Evolutionary conservation across 1,140 invertebrate genomes (phyloP), one percentile per base, ranked within the genome.

Genomic region (Leptinotarsa undecemlineata): DNA sequence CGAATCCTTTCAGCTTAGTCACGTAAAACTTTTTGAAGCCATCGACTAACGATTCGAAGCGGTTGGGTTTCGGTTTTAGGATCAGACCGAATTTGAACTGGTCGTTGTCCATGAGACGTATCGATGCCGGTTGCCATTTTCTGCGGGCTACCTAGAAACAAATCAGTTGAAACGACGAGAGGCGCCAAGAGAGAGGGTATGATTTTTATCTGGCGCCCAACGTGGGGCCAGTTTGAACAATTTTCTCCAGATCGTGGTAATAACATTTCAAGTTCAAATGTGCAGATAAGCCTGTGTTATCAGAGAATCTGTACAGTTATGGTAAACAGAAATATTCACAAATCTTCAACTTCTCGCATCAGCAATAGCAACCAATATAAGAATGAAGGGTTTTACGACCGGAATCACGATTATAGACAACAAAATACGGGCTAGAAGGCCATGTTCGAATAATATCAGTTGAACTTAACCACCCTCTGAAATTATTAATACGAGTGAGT

Each of bases 101-200:
- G 78, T 97, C 93, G 83, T 99, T 99, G 85, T 99, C 98, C 92
- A 99, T 95, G 15, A 99, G 86, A 64, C 98, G 88, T 70, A 99
- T 94, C 17, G 96, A 98, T 15, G 97, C 93, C 3, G 97, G 97
- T 82, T 98, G 96, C 85, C 95, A 94, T 72, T 95, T 88, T 83
- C 48, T 21, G 15, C 26, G 63, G 19, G 71, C 94, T 86, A 3
- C 84, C 80, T 0, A 91, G 33, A 42, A 42, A 42, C 33, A 42
- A 42, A 42, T 91, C 33, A 13, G 71, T 94, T 21, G 6, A 69
- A 48, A 13, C 17, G 13, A 47, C 48, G 8, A 57, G 4, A 15
- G 6, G 33, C 33, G 33, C 0, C 33, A 42, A 6, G 4, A 33
- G 26, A 42, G 33, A 42, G 6, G 4, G 17, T 57, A 6, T 6